Conservation (phyloP, 2,888 invertebrate genomes). For the Drosophila mercatorum region DNA sequence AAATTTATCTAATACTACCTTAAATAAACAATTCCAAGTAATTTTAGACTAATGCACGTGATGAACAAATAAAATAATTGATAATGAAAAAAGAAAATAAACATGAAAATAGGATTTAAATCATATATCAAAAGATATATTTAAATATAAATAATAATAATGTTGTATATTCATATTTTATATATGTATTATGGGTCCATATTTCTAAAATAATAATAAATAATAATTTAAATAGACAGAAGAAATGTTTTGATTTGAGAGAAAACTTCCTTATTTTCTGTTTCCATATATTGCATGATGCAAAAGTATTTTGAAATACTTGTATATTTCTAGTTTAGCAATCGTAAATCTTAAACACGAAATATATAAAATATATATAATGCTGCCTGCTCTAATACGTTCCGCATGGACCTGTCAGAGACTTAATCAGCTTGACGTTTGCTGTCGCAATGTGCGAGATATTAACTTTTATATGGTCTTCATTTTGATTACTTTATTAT, state of each 20-base stretch:
- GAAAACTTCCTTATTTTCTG: not conserved
- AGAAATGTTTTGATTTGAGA: not conserved
- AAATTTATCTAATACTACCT: slow-evolving; percentile 20
- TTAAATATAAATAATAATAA: not conserved
- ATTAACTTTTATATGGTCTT: slow-evolving; percentile 20
- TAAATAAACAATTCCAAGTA: slow-evolving; percentile 14
- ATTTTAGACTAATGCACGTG: slow-evolving; percentile 3
- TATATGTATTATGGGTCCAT: too few species aligned
- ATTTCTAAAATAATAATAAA: too few species aligned
- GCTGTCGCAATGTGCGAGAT: slow-evolving; percentile 20
- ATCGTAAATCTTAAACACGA: slow-evolving; percentile 12
- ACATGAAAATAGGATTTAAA: not conserved
- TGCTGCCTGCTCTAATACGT: slow-evolving; percentile 38
- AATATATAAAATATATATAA: slow-evolving; percentile 18
- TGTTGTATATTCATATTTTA: not conserved
- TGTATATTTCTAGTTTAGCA: not conserved
- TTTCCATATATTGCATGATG: not conserved
- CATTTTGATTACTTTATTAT: slow-evolving; percentile 32
- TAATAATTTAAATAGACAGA: not conserved
- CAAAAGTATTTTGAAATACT: slow-evolving; percentile 15
- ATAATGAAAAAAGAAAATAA: not conserved
- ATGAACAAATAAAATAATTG: not conserved
- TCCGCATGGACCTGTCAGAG: slow-evolving; percentile 45
- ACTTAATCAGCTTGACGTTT: slow-evolving; percentile 38
- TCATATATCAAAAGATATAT: not conserved